Evolutionary conservation across 2,888 invertebrate species (phyloP), one percentile per base, ranked within the genome.

Genomic region (Parochlus steinenii): DNA sequence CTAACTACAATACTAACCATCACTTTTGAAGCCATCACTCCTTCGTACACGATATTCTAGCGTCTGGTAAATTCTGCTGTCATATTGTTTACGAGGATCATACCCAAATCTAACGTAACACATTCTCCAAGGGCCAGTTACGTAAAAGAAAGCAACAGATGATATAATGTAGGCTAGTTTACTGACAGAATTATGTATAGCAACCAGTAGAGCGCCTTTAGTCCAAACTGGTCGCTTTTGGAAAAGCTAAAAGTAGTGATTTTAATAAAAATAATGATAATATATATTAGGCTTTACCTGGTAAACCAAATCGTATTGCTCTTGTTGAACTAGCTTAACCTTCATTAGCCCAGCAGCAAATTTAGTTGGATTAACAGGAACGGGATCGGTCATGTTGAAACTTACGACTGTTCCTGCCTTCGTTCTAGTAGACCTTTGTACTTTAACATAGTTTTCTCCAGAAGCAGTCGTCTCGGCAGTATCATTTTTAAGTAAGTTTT

Each of bases 41-140:
- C 15, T 15, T 27, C 58, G 47, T n/a, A 58, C 37, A 45, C 86
- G 66, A 52, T 81, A 87, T 56, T 93, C 92, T 39, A 93, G 63
- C 3, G 79, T 79, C 61, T 98, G 97, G 53, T 85, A 93, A 34
- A 73, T 71, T 45, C 85, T 74, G 2, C 90, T 69, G 3, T 62
- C 61, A 4, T 78, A 74, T 42, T 86, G 74, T 45, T 72, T 75
- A 17, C 86, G 66, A 0, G 97, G 95, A 61, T 98, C 92, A 51
- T 86, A 95, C 0, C 93, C 93, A 48, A 78, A 77, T 46, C 67
- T 72, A 2, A 87, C 76, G 85, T 95, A 98, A 52, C 85, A 69
- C 34, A 77, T 71, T 43, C 90, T 67, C 90, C 93, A 98, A 0
- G 93, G 97, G 0, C 98, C 97, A 41, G 74, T 79, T 35, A 69